phyloP scores from a whole-genome alignment of 1,140 invertebrate genomes.

The Drosophila quadrilineata region DNA sequence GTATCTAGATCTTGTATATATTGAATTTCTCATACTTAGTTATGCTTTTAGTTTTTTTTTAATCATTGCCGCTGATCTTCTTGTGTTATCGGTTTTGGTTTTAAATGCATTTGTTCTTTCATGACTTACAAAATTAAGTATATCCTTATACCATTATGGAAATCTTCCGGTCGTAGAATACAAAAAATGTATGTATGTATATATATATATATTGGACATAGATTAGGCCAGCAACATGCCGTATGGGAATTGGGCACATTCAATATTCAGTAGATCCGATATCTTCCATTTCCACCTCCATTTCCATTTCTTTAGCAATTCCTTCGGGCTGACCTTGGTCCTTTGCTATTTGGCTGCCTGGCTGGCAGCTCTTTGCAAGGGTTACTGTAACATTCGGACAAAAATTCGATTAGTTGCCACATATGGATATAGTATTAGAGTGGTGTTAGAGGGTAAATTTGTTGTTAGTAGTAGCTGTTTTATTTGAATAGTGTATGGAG shows the following conservation, averaged over 20 bases:
- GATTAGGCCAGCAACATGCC: conserved; percentile 57
- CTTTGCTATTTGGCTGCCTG: conserved; percentile 77
- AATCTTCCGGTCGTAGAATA: conserved; percentile 30
- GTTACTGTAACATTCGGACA: conserved; percentile 66
- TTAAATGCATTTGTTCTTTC: conserved; percentile 80
- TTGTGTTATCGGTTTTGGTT: conserved; percentile 57
- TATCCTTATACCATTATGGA: conserved; percentile 33
- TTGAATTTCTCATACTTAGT: conserved; percentile 51
- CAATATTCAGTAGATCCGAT: conserved; percentile 8
- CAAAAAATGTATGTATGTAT: conserved; percentile 17
- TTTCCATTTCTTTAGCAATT: too few relatives aligned
- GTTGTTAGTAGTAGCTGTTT: conserved; percentile 55
- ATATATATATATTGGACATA: conserved; percentile 54
- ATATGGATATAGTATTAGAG: conserved; percentile 9
- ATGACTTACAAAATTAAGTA: conserved; percentile 72
- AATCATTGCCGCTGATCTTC: conserved; percentile 47
- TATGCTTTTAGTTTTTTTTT: conserved; percentile 25
- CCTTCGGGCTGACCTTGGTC: conserved; percentile 61
- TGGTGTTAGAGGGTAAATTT: conserved; percentile 52
- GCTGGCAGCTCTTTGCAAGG: conserved; percentile 75
- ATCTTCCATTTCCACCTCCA: conserved; percentile 1
- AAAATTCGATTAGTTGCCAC: background rate
- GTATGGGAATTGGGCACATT: conserved; percentile 31
- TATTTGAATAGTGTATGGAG: conserved; percentile 21
- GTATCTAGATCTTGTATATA: conserved; percentile 29